Evolutionary conservation across 2,113 vertebrate genomes (phyloP).

Genomic region (Struthidea cinerea): DNA sequence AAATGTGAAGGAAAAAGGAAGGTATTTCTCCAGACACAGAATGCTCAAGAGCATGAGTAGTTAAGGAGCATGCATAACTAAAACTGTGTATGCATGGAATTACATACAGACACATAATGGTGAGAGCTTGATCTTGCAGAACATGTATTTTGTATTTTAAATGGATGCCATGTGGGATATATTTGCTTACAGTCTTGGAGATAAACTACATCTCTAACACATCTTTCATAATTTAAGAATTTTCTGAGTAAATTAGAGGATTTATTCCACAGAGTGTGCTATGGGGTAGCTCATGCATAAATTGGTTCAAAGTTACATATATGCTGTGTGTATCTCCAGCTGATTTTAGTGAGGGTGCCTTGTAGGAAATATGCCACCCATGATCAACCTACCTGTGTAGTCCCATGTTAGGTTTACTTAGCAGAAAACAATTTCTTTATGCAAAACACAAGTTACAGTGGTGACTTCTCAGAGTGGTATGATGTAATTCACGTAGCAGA

Average conservation of each 20-base stretch:
- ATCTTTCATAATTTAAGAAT: neutral
- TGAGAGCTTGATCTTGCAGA: neutral
- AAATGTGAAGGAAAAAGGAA: neutral
- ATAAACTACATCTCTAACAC: neutral
- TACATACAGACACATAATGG: neutral
- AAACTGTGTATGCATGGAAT: neutral
- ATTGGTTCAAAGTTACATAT: neutral
- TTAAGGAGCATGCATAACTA: neutral
- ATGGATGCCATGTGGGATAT: neutral
- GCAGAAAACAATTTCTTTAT: neutral
- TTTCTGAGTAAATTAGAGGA: neutral
- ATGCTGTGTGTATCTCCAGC: neutral
- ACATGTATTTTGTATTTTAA: neutral
- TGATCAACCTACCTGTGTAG: neutral
- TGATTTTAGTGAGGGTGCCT: neutral
- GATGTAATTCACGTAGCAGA: neutral
- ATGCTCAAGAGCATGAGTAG: neutral
- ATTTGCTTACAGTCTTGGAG: neutral
- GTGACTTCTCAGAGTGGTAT: neutral
- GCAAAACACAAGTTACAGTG: neutral
- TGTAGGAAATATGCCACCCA: neutral
- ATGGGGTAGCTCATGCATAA: neutral
- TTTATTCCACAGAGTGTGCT: slow-evolving; percentile 23
- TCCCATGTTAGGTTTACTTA: neutral
- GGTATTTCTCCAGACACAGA: neutral